A percentile compares a stretch with the other conserved stretches of the same genome.
Evolutionary conservation across 30 jellyfish, hydroid and myxozoan genomes (phyloP).

Genomic region (Pelagia noctiluca): DNA sequence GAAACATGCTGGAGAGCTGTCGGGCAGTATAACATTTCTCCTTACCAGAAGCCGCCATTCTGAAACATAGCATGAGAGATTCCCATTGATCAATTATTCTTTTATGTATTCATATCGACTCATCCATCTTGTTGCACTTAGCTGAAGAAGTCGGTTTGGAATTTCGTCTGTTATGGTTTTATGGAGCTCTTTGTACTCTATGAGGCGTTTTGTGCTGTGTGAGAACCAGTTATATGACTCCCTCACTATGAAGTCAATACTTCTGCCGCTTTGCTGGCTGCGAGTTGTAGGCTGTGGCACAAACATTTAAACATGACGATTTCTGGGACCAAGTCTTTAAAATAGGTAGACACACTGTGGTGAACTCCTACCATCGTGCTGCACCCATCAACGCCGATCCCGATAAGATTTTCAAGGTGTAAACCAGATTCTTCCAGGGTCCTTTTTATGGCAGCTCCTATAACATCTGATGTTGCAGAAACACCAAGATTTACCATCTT

Average conservation of each 20-base stretch:
- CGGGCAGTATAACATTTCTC: no score
- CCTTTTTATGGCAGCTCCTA: constrained; percentile 16
- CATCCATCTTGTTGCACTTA: constrained; percentile 20
- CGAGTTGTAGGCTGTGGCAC: constrained; percentile 23
- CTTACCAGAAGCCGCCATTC: no score
- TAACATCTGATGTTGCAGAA: constrained; percentile 28
- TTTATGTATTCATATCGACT: constrained; percentile 22
- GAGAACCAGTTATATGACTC: constrained; percentile 36
- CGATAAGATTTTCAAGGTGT: constrained; percentile 16
- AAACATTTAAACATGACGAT: constrained; percentile 7
- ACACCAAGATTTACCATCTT: constrained; percentile 22
- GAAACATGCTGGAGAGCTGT: no score
- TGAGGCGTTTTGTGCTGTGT: constrained; percentile 43
- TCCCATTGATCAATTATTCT: no score
- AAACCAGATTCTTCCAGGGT: constrained; percentile 40
- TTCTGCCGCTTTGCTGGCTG: constrained; percentile 44
- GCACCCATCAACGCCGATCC: constrained; percentile 19
- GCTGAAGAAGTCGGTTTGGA: constrained; percentile 27
- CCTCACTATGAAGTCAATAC: constrained; percentile 37
- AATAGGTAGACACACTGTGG: constrained; percentile 38
- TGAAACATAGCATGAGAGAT: no score
- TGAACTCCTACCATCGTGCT: constrained; percentile 40
- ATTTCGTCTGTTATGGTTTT: constrained; percentile 5
- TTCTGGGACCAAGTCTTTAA: constrained; percentile 30
- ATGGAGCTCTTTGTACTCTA: constrained; percentile 27